These are phyloP conservation scores for Scatophagus argus DNA, from an alignment of 2,113 vertebrate species.

Conservation along the genomic window DNA sequence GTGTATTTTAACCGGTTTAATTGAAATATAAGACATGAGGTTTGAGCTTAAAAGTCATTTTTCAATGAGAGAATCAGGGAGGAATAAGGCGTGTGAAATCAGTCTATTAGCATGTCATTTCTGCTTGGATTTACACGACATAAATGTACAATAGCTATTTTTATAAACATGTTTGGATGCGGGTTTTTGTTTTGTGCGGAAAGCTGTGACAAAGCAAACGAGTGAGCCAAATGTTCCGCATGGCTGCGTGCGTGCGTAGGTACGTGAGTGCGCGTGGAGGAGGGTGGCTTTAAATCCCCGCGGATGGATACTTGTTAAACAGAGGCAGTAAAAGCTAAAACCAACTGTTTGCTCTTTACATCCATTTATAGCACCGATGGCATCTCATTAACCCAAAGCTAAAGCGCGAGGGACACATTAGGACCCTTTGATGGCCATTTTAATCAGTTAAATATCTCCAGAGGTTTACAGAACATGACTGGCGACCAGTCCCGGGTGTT, in stretches of 20 bases:
- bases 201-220: slow-evolving; percentile 23
- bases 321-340: slow-evolving; percentile 56
- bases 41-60: not conserved
- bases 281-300: slow-evolving; percentile 7
- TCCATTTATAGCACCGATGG: slow-evolving; percentile 28
- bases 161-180: not conserved
- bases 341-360: slow-evolving; percentile 60
- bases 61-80: not conserved
- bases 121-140: not conserved
- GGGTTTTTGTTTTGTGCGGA: not conserved
- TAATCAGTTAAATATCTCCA: not conserved
- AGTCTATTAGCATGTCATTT: no score
- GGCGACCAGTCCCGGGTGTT: no score
- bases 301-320: slow-evolving; percentile 54
- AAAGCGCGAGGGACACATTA: not conserved
- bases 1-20: not conserved
- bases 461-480: not conserved
- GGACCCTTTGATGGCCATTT: not conserved
- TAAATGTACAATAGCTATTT: rapidly evolving
- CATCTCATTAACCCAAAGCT: slow-evolving; percentile 14
- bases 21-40: not conserved
- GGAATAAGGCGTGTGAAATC: rapidly evolving
- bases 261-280: not conserved
- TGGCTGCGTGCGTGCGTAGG: not conserved
- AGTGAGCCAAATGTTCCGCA: not conserved